Evolutionary conservation across 2,113 vertebrate genomes (phyloP), one percentile per base, ranked within the genome.

Genomic region (Arizona elegans): DNA sequence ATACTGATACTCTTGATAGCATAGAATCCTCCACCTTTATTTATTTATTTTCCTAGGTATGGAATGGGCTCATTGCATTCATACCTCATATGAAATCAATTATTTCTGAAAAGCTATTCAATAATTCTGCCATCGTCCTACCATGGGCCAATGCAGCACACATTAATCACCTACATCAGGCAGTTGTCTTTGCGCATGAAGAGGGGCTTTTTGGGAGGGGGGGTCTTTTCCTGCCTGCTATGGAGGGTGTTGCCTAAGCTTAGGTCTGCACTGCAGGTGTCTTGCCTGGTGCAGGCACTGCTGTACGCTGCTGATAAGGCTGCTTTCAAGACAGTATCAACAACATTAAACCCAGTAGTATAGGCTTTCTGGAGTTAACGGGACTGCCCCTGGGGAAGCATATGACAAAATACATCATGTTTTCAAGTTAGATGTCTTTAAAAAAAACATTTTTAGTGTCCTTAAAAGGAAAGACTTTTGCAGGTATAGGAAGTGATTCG

Each of bases 231-330:
- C 10, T 87, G 50, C 85, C 90, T 92, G 93, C 58, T 94, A 93
- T 91, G 88, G 90, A 95, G 95, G 95, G 47, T 86, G 26, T 87
- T 91, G 2, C 92, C 94, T 65, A 11, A 90, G 52, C 56, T 50
- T 43, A 87, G 23, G 89, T 93, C 92, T 93, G 92, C 89, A 93
- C 92, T 93, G 92, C 92, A 93, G 92, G 88, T 86, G 38, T 86
- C 47, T 59, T 59, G 19, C 75, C 17, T 90, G 88, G 88, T 93
- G 92, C 92, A 90, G 92, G 70, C 38, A 21, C 85, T 86, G 81
- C 55, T 89, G 53, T 65, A 26, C 1, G 12, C 24, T 90, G 56
- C 92, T 93, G 92, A 93, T 85, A 65, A 24, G 90, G 47, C 75
- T 87, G 26, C 13, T 43, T 93, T 58, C 50, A 65, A 52, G 89